These are phyloP conservation scores for Ctenicera cuprea DNA, from an alignment of 2,888 invertebrate species.

Conservation along the genomic window DNA sequence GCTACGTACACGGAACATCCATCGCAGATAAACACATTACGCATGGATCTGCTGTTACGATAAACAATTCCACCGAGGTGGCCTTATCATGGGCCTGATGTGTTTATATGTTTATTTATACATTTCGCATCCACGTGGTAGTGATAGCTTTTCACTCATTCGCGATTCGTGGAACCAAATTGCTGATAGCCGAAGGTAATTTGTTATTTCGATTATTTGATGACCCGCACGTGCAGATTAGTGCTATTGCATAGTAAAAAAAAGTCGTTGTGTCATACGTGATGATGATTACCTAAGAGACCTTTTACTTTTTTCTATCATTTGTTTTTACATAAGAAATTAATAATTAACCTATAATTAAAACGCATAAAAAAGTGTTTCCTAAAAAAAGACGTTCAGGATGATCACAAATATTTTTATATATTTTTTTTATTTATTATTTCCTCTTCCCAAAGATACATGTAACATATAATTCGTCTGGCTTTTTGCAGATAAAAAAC, in stretches of 20 bases:
- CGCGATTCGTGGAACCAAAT: constrained; percentile 20
- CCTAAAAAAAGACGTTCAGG: no score
- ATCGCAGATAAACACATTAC: constrained; percentile 72
- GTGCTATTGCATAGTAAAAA: not conserved
- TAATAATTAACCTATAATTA: no score
- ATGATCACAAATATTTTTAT: no score
- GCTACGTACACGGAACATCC: constrained; percentile 72
- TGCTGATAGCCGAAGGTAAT: constrained; percentile 31
- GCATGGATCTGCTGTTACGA: constrained; percentile 71
- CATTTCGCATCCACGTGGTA: constrained; percentile 57
- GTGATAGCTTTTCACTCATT: constrained; percentile 55
- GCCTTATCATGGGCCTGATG: constrained; percentile 64
- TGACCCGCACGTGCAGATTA: not conserved
- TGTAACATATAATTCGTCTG: no score
- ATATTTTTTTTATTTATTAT: no score
- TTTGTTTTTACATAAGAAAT: no score
- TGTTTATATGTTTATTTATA: constrained; percentile 57
- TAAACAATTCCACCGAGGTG: constrained; percentile 71
- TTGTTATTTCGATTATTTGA: constrained; percentile 7
- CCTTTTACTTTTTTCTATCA: no score
- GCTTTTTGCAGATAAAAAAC: no score
- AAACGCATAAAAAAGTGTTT: no score
- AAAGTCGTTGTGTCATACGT: no score
- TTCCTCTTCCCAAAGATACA: no score
- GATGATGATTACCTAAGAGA: no score